Base-by-base conservation (phyloP, 2,888 invertebrate species). In the Dione vanillae region DNA sequence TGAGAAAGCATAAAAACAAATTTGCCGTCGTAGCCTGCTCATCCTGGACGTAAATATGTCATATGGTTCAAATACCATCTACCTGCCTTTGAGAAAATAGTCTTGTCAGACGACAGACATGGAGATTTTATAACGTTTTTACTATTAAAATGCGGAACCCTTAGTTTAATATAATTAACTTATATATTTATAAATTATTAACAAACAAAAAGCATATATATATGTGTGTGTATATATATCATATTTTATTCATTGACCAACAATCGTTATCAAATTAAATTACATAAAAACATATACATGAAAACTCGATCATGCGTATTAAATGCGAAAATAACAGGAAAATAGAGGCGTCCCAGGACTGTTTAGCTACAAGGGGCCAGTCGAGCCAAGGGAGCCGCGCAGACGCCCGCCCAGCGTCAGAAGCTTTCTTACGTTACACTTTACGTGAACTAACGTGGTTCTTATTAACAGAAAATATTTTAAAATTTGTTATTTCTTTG, bases 401-500 rank as follows among this genome's bases (percentile, higher is more conserved):
- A 61, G 70, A 67, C 76, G 76, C 74, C 76, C 75, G 76, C 76
- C 76, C 72, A 43, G 35, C 67, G 65, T 59, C 40, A 16, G 14
- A 51, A 14, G 12, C 41, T 14, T 2, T 12, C 45, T 16, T 2
- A 6, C 41, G 7, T 59, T 1, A 20, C 11, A 20, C 19, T 19
- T 40, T 56, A 35, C 51, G 49, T 43, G 37, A 0, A 35, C 58
- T 52, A 40, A 70, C 45, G 37, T 47, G 52, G 8, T 54, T 66
- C 43, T 49, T 40, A 56, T 51, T 62, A 69, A 49, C 49, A 37
- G 49, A 20, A 20, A 3, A 37, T 16, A 56, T 16, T 59, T 59
- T 16, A 41, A 45, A 12, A 41, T 19, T n/a, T 41, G 41, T 35
- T 14, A 16, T 51, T 19, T 56, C 16, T 37, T 40, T 1, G 2